Evolutionary conservation across 2,797 vertebrate genomes (phyloP).

Genomic region (Sebastes steindachneri): DNA sequence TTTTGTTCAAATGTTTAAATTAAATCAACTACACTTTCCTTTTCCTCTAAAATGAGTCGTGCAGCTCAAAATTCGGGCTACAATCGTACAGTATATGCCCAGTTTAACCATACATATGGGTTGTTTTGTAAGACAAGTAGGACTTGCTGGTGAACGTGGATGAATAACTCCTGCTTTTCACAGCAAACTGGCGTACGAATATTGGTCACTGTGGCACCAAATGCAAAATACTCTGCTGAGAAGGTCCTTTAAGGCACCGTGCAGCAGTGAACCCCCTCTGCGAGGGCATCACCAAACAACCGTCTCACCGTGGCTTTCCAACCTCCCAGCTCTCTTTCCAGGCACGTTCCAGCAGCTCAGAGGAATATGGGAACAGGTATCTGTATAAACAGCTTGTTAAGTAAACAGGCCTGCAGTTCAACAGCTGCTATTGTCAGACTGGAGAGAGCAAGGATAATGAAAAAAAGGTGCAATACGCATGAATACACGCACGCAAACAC

Average conservation of each 20-base stretch:
- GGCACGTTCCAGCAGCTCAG: constrained; percentile 34
- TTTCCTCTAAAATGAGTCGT: too few relatives aligned
- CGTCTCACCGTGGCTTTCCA: not conserved
- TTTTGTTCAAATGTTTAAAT: not conserved
- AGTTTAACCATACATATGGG: not conserved
- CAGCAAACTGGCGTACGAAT: not conserved
- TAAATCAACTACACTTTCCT: not conserved
- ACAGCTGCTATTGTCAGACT: constrained; percentile 46
- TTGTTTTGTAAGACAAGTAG: not conserved
- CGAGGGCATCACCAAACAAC: not conserved
- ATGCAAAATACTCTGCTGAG: not conserved
- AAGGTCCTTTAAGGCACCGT: not conserved
- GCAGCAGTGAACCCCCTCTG: not conserved
- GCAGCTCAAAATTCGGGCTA: too few relatives aligned
- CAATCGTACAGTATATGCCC: too few relatives aligned
- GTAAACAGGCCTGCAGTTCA: constrained; percentile 46
- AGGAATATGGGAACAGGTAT: constrained; percentile 36
- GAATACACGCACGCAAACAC: not conserved
- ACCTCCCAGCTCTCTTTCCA: not conserved
- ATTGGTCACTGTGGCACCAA: not conserved
- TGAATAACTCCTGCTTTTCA: not conserved
- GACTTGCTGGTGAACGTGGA: not conserved
- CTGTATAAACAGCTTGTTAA: constrained; percentile 55
- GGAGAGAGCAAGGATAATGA: constrained; percentile 12
- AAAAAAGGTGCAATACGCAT: not conserved